Conservation (phyloP, 2,888 invertebrate genomes). For the Dicranocentrus wangi region DNA sequence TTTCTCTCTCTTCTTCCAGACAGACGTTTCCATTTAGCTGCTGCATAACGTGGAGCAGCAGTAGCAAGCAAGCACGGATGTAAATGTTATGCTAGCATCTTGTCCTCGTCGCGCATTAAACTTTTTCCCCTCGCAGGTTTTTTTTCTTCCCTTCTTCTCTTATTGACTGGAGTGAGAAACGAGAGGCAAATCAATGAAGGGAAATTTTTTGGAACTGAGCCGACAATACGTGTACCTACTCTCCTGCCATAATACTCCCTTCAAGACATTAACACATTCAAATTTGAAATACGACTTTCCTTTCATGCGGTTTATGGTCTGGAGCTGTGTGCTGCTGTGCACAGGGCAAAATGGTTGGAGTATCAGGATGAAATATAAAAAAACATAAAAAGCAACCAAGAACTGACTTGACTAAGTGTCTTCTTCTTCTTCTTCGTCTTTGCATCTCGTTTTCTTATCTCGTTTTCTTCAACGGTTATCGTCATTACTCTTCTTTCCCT, state of each 20-base stretch:
- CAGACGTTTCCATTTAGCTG: too few species aligned
- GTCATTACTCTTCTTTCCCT: constrained; percentile 12
- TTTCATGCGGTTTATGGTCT: constrained; percentile 18
- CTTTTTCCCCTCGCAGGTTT: not conserved
- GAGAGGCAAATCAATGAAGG: constrained; percentile 38
- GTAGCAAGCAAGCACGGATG: too few species aligned
- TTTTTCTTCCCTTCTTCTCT: constrained; percentile 11
- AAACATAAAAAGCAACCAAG: constrained; percentile 16
- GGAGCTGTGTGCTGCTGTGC: constrained; percentile 4
- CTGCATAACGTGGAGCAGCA: too few species aligned
- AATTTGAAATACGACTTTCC: constrained; percentile 67
- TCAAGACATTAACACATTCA: constrained; percentile 64
- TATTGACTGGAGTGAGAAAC: constrained; percentile 9
- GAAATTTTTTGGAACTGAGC: constrained; percentile 38
- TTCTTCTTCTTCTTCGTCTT: constrained; percentile 21
- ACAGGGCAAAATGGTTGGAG: too few species aligned
- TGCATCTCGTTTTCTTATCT: not conserved
- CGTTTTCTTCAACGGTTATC: constrained; percentile 14
- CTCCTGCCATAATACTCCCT: not conserved
- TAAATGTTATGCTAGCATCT: constrained; percentile 3
- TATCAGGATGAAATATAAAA: too few species aligned
- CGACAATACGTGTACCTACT: not conserved
- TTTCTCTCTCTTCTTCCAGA: too few species aligned
- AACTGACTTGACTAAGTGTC: constrained; percentile 23
- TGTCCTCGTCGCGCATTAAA: not conserved